Base-by-base conservation (phyloP, 2,888 invertebrate genomes). In the Tipula confusa region DNA sequence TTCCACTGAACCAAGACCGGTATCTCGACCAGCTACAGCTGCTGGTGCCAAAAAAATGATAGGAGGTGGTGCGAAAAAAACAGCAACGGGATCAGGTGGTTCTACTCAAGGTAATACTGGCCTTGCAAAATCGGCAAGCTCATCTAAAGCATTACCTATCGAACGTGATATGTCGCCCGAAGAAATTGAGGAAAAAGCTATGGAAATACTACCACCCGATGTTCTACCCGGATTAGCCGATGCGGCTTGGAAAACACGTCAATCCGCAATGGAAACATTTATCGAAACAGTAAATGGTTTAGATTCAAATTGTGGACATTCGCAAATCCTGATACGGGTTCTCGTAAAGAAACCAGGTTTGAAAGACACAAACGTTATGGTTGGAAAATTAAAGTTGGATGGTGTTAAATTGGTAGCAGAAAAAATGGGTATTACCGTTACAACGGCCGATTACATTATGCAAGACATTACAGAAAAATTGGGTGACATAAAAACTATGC, bases 351-450 rank as follows among this genome's bases (percentile, higher is more conserved):
- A 97, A 87, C 97, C 97, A 0, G 98, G 98, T 0, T 88, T 94
- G 0, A 94, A 89, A 88, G 98, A 98, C 87, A 97, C 95, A 84
- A 97, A 98, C 88, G 96, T 97, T 85, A 97, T 97, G 91, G 97
- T 97, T 13, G 89, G 97, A 83, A 97, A 97, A 88, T 91, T 94
- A 0, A 93, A 95, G 85, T 89, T 98, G 15, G 97, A 97, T 86
- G 92, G 94, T 11, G 92, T 97, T 84, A 94, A 94, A 86, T 92
- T 93, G 85, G 91, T 97, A 29, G 95, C 95, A 0, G 95, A 95
- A 88, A 94, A 93, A 87, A 93, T 93, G 86, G 91, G 93, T 0
- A 91, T 96, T 85, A 93, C 95, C 0, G 92, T 92, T 91, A 93
- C 92, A 0, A 93, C 95, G 3, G 93, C 95, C 7, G 94, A 95